phyloP scores from a whole-genome alignment of 2,888 invertebrate genomes.

The Bugulina stolonifera region DNA sequence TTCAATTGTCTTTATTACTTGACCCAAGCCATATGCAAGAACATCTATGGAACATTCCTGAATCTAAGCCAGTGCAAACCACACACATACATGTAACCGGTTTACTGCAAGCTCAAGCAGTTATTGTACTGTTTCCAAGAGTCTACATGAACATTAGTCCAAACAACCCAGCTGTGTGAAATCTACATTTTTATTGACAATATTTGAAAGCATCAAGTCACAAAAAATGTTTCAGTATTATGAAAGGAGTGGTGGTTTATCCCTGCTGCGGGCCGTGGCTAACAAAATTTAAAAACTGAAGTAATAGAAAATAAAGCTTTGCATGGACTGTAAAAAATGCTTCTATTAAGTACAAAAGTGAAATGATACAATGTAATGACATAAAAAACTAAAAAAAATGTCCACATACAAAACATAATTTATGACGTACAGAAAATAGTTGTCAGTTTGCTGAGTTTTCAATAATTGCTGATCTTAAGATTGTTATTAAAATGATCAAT shows the following conservation, averaged over 20 bases:
- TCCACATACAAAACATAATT: conserved; percentile 25
- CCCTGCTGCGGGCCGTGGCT: conserved; percentile 20
- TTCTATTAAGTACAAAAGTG: conserved; percentile 18
- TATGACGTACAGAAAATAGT: neutral
- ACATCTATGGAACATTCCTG: too few species aligned
- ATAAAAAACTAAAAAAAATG: conserved; percentile 26
- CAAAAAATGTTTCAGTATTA: conserved; percentile 4
- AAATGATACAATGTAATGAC: conserved; percentile 17
- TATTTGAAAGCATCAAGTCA: conserved; percentile 18
- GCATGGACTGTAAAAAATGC: conserved; percentile 22
- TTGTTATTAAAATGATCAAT: neutral
- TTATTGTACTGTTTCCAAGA: too few species aligned
- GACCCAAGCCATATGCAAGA: too few species aligned
- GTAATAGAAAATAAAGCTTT: conserved; percentile 26
- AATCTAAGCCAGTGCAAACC: too few species aligned
- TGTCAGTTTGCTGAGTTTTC: neutral
- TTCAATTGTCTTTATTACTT: too few species aligned
- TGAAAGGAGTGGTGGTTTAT: conserved; percentile 3
- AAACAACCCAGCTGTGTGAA: neutral
- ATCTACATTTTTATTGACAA: conserved; percentile 8
- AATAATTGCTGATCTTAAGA: neutral
- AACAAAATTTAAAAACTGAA: conserved; percentile 20
- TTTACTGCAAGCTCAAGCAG: too few species aligned
- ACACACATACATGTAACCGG: too few species aligned
- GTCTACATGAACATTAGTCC: too few species aligned